A percentile compares a stretch with the other conserved stretches of the same genome.
phyloP scores from a whole-genome alignment of 2,888 invertebrate genomes.

The Meliscaeva auricollis region DNA sequence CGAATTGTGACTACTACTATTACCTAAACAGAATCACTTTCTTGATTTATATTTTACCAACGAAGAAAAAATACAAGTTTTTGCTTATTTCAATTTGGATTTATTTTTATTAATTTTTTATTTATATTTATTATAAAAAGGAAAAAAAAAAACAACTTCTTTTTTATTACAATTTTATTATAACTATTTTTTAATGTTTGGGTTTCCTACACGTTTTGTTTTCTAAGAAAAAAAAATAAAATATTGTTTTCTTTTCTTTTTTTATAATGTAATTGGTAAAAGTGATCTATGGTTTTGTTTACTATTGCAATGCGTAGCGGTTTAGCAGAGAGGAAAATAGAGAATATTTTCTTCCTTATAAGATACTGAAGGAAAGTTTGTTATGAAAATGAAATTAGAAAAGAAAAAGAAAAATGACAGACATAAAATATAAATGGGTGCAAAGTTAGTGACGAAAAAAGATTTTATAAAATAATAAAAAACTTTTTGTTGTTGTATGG shows the following conservation, averaged over 20 bases:
- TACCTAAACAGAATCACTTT: too few species aligned
- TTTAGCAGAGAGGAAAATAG: slow-evolving; percentile 4
- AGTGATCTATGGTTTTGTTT: slow-evolving; percentile 27
- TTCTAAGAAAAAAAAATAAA: slow-evolving; percentile 44
- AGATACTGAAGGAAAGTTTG: not conserved
- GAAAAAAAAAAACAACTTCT: slow-evolving; percentile 54
- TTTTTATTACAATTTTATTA: slow-evolving; percentile 62
- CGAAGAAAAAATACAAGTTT: not conserved
- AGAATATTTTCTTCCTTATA: not conserved
- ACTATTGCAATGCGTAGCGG: slow-evolving; percentile 20
- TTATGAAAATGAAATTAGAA: not conserved
- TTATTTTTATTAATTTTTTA: slow-evolving; percentile 43
- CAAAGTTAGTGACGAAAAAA: not conserved
- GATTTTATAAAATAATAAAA: not conserved
- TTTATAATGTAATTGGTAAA: slow-evolving; percentile 7
- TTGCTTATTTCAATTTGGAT: slow-evolving; percentile 54
- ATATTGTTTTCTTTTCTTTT: slow-evolving; percentile 6
- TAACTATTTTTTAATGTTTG: slow-evolving; percentile 54
- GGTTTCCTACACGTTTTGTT: slow-evolving; percentile 54
- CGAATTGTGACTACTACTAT: too few species aligned
- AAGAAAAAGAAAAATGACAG: not conserved
- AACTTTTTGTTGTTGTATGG: slow-evolving; percentile 33
- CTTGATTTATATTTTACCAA: too few species aligned
- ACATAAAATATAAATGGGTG: too few species aligned
- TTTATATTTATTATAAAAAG: slow-evolving; percentile 57